These are phyloP conservation scores for Furnarius figulus DNA, from an alignment of 2,113 vertebrate genomes.

Conservation along the genomic window DNA sequence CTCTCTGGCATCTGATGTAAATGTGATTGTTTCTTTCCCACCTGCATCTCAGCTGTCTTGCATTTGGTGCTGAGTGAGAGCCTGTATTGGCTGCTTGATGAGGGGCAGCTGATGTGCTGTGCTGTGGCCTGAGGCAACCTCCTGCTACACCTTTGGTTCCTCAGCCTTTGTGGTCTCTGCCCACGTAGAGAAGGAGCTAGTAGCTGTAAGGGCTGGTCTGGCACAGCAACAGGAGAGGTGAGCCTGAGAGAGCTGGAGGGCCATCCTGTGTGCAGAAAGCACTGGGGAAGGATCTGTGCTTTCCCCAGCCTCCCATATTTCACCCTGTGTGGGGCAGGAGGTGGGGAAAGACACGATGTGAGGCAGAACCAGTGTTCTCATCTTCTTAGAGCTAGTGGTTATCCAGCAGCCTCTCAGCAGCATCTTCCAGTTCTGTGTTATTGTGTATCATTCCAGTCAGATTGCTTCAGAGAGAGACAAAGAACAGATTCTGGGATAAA, in stretches of 20 bases:
- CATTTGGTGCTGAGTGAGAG: neutral
- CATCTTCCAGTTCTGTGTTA: neutral
- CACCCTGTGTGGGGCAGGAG: neutral
- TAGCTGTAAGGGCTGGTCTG: no score
- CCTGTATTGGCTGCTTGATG: neutral
- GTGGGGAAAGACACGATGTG: fast-evolving
- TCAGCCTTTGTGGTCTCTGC: neutral
- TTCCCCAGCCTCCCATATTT: fast-evolving
- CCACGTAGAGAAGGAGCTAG: neutral
- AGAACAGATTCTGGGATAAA: neutral
- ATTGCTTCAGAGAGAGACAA: neutral
- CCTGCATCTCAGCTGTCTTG: neutral
- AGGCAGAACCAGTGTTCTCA: neutral
- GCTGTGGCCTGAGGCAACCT: neutral
- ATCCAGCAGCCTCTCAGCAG: neutral
- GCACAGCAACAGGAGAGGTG: neutral
- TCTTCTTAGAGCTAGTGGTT: neutral
- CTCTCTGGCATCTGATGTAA: neutral
- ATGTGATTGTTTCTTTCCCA: neutral
- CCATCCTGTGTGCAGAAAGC: neutral
- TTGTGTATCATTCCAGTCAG: neutral
- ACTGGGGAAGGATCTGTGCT: neutral
- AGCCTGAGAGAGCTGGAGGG: neutral
- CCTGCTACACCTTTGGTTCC: neutral
- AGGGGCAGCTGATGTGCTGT: neutral